Conservation (phyloP, 2,113 vertebrate genomes). For the Antennarius striatus region DNA sequence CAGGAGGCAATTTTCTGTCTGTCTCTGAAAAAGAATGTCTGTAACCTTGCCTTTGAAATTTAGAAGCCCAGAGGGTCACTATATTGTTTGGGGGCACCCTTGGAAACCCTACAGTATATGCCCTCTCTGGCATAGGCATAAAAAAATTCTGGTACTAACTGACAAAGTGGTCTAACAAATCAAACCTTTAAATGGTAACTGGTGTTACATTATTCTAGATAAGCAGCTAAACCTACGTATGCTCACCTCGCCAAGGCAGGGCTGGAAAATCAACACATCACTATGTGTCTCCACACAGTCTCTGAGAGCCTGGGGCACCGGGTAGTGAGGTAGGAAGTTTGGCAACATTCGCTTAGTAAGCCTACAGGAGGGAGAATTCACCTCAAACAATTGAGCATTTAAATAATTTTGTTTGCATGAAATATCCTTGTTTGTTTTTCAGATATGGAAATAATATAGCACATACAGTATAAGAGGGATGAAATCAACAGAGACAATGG, state of each 20-base stretch:
- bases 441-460: too few relatives aligned
- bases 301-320: slow-evolving; percentile 56
- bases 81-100: too few relatives aligned
- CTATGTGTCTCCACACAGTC: slow-evolving; percentile 55
- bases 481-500: too few relatives aligned
- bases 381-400: not conserved
- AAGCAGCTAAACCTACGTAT: not conserved
- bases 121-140: too few relatives aligned
- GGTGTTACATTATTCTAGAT: not conserved
- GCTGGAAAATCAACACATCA: slow-evolving; percentile 61
- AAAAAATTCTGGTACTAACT: too few relatives aligned
- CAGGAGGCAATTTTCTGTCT: too few relatives aligned
- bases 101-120: not conserved
- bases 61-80: too few relatives aligned
- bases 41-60: too few relatives aligned
- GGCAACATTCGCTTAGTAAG: slow-evolving; percentile 49
- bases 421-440: not conserved
- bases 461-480: too few relatives aligned
- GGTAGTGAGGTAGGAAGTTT: slow-evolving; percentile 47
- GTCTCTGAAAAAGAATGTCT: too few relatives aligned
- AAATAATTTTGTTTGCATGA: not conserved
- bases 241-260: slow-evolving; percentile 67
- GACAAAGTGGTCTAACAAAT: too few relatives aligned
- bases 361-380: slow-evolving; percentile 28
- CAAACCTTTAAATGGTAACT: too few relatives aligned